These are phyloP conservation scores for Drosophila ironensis DNA, from an alignment of 1,140 invertebrate genomes.

Conservation along the genomic window DNA sequence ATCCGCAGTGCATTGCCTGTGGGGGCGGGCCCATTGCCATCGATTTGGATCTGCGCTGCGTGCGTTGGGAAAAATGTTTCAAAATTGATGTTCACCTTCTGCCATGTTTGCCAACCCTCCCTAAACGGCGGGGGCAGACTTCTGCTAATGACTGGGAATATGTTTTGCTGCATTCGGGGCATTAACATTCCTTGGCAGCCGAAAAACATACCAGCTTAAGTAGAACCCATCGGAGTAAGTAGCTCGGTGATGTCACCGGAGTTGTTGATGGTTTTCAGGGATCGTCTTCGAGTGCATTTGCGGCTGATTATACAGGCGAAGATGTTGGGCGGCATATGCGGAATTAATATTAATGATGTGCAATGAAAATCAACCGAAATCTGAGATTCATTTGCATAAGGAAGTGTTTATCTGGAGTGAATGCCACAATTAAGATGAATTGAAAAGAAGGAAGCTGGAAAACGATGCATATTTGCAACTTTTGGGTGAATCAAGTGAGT, in stretches of 20 bases:
- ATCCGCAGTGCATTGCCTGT: slow-evolving; percentile 21
- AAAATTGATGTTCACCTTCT: slow-evolving; percentile 76
- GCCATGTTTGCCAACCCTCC: slow-evolving; percentile 24
- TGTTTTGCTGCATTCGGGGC: slow-evolving; percentile 59
- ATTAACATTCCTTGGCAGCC: slow-evolving; percentile 71
- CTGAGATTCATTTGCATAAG: slow-evolving; percentile 37
- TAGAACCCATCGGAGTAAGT: slow-evolving; percentile 24
- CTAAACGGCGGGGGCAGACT: not conserved
- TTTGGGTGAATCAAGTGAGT: not conserved
- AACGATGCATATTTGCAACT: not conserved
- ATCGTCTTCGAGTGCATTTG: slow-evolving; percentile 15
- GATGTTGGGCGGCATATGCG: slow-evolving; percentile 19
- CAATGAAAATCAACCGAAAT: slow-evolving; percentile 2
- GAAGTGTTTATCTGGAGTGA: slow-evolving; percentile 19
- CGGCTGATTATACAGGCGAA: slow-evolving; percentile 34
- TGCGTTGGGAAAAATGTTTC: slow-evolving; percentile 65
- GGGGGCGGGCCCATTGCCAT: slow-evolving; percentile 66
- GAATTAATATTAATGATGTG: slow-evolving; percentile 62
- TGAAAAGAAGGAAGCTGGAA: slow-evolving; percentile 9
- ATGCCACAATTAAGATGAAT: slow-evolving; percentile 24
- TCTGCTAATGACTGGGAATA: slow-evolving; percentile 60
- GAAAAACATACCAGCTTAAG: slow-evolving; percentile 51
- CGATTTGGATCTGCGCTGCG: slow-evolving; percentile 45
- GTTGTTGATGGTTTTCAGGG: slow-evolving; percentile 7
- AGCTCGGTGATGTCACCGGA: slow-evolving; percentile 23